Evolutionary conservation across 2,888 invertebrate species (phyloP), one percentile per base, ranked within the genome.

Genomic region (Gandaritis pyraliata): DNA sequence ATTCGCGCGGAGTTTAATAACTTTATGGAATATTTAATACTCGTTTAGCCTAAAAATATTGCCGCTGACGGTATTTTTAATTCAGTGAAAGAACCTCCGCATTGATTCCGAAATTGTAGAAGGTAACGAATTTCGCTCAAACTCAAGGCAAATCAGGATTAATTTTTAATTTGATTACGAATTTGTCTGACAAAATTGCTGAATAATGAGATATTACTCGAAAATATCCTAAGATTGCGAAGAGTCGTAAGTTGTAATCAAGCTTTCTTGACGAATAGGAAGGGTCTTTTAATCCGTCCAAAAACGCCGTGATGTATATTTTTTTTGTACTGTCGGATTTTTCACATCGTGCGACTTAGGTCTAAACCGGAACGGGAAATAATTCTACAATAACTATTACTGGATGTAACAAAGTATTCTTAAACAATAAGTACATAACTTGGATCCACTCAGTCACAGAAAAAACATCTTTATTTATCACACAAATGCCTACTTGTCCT

Each of bases 111-210:
- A 64, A 70, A 69, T 70, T 58, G 50, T 65, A 71, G 61, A 51
- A 46, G 39, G 51, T 54, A 53, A 70, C 66, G 47, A 67, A 69
- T 61, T 70, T 70, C 39, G 12, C 58, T n/a, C 49, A 49, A 23
- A 33, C 48, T 36, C 29, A 52, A 51, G 48, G 49, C 43, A 29
- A 62, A 62, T 53, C 57, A 53, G 64, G 77, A 82, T 82, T 78
- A 85, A 83, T 79, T 76, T 83, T 79, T 83, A 81, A 84, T 82
- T 81, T 80, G 73, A 84, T 85, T 83, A 78, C 72, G 68, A 79
- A 74, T 72, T 74, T 75, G 74, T 73, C 71, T 64, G 66, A 56
- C 65, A 63, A 70, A 75, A 78, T 75, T 72, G 70, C 72, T 71
- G 72, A 72, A 71, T 72, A 70, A 76, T 65, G 73, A 68, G 71